phyloP scores from a whole-genome alignment of 2,797 vertebrate species.

The Apogon hyalosoma region DNA sequence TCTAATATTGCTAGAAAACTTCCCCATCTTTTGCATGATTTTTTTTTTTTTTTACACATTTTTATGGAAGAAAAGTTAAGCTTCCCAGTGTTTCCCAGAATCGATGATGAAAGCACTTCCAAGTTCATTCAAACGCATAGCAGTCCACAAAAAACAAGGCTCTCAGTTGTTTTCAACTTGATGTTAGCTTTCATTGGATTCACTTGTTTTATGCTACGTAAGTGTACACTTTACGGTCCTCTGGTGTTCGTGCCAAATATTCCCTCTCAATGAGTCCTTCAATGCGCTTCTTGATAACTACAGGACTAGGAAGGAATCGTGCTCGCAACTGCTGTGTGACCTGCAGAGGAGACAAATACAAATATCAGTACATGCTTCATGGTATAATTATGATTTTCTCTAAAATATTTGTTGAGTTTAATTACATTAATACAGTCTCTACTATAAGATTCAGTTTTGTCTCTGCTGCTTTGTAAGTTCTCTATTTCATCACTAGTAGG shows the following conservation, averaged over 20 bases:
- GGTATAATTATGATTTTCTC: background rate
- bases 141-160: slow-evolving; percentile 78
- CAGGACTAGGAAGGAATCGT: slow-evolving; percentile 98
- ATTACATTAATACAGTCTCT: background rate
- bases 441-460: too few relatives aligned
- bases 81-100: slow-evolving; percentile 86
- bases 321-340: slow-evolving; percentile 98
- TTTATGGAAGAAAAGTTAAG: slow-evolving; percentile 85
- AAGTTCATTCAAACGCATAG: slow-evolving; percentile 93
- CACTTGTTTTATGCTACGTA: slow-evolving; percentile 96
- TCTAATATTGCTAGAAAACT: slow-evolving; percentile 93
- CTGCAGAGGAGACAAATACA: slow-evolving; percentile 78
- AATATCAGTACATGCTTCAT: slow-evolving; percentile 5
- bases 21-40: slow-evolving; percentile 84
- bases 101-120: slow-evolving; percentile 91
- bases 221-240: slow-evolving; percentile 99
- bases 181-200: slow-evolving; percentile 75
- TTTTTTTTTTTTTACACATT: slow-evolving; percentile 72
- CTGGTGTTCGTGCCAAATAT: slow-evolving; percentile 99
- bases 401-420: background rate
- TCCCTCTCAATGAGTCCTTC: slow-evolving; percentile 99
- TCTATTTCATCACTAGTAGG: background rate
- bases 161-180: slow-evolving; percentile 65
- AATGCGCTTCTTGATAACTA: slow-evolving; percentile 99
- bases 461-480: background rate